A percentile compares a stretch with the other conserved stretches of the same genome.
Conservation (phyloP, 2,888 invertebrate genomes). For the Torymus aiolomorphi region DNA sequence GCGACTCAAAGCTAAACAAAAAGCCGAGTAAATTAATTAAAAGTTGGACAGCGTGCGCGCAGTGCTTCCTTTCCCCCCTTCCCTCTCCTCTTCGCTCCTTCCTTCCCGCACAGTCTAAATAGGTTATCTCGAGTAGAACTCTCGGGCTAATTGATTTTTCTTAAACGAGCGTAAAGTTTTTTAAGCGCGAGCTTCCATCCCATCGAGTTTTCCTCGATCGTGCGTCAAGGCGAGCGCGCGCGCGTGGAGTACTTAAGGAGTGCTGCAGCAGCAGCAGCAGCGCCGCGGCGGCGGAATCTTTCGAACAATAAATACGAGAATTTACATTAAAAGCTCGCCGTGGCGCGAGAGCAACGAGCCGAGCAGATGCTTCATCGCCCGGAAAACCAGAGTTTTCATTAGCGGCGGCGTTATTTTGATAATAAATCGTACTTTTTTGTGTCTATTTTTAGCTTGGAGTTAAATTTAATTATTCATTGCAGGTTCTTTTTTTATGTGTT, state of each 20-base stretch:
- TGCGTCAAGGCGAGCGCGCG: constrained; percentile 44
- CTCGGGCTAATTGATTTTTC: constrained; percentile 71
- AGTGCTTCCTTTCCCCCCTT: constrained; percentile 20
- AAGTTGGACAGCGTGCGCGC: constrained; percentile 48
- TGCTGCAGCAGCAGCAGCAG: constrained; percentile 23
- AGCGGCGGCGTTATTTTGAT: too few relatives aligned
- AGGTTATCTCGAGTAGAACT: constrained; percentile 66
- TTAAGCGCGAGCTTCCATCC: constrained; percentile 64
- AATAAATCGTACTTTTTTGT: too few relatives aligned
- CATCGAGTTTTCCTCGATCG: constrained; percentile 56
- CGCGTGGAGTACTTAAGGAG: constrained; percentile 36
- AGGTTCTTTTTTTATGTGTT: too few relatives aligned
- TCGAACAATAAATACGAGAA: constrained; percentile 23
- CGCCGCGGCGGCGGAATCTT: background rate
- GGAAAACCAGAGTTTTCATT: too few relatives aligned
- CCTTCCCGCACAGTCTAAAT: constrained; percentile 63
- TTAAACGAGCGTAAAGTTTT: constrained; percentile 71
- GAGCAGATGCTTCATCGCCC: too few relatives aligned
- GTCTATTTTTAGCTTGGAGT: too few relatives aligned
- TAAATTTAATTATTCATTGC: too few relatives aligned
- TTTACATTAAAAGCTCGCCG: constrained; percentile 17
- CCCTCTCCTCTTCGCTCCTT: constrained; percentile 20
- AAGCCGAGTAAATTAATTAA: constrained; percentile 57
- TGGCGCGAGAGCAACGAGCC: background rate
- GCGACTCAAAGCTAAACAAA: constrained; percentile 49